These are phyloP conservation scores for Anthophora plumipes DNA, from an alignment of 2,888 invertebrate genomes.

Conservation along the genomic window DNA sequence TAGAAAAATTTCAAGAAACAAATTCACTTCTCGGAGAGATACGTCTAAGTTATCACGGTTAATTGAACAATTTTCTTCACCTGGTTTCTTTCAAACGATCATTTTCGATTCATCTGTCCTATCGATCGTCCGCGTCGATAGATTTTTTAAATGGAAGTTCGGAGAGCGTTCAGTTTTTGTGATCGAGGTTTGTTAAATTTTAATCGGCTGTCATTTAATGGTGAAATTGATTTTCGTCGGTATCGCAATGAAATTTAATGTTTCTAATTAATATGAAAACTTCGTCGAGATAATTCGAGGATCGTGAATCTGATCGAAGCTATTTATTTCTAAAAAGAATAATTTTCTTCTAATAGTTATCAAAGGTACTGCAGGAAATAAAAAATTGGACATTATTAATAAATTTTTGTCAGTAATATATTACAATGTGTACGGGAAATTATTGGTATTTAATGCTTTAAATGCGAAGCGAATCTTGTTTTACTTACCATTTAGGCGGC, in stretches of 20 bases:
- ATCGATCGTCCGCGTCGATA: neutral
- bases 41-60: constrained; percentile 1
- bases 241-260: constrained; percentile 10
- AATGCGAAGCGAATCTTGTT: too few species aligned
- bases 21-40: neutral
- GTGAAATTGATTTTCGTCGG: neutral
- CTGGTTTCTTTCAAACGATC: neutral
- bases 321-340: neutral
- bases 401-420: too few species aligned
- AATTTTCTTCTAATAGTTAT: too few species aligned
- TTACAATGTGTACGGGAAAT: too few species aligned
- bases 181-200: neutral
- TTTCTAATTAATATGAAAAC: constrained; percentile 26
- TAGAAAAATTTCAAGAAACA: constrained; percentile 15
- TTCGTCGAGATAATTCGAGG: neutral
- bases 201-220: neutral
- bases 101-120: neutral
- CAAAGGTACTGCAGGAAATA: too few species aligned
- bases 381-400: too few species aligned
- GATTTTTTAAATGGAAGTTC: neutral
- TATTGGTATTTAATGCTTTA: too few species aligned
- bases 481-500: too few species aligned
- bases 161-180: neutral
- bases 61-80: constrained; percentile 23
- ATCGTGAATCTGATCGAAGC: neutral